Evolutionary conservation across 1,140 invertebrate species (phyloP), one percentile per base, ranked within the genome.

Genomic region (Lucilia sericata): DNA sequence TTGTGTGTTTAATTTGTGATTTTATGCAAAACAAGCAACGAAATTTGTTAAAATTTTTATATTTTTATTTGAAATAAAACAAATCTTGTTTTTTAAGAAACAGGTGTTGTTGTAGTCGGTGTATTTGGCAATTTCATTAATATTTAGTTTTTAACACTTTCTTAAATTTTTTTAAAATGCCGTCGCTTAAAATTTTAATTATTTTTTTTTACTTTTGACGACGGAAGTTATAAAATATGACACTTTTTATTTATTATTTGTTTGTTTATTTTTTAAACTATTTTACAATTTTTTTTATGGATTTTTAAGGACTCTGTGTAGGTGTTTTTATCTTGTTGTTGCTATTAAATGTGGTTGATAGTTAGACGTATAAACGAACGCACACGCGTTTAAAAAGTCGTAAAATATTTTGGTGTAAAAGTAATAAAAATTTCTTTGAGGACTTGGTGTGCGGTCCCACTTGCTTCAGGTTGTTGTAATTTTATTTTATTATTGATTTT

Each of bases 321-420:
- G 42, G n/a, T 78, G 75, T 21, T 78, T 13, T 76, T 47, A 19
- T 47, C 34, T 78, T 49, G 75, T 80, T 80, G 42, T 49, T 80
- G 36, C 42, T 14, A 10, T 78, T 78, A 19, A 42, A 78, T 78
- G 34, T 78, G 34, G 75, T n/a, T 78, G 75, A 34, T 78, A 80
- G 65, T 80, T 80, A 47, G 14, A 42, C 30, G 30, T 1, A 42
- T 42, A 13, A 47, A 42, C 34, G 17, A 7, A 78, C n/a, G 42
- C 75, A 80, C 76, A 51, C 76, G 76, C 76, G 42, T 80, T 80
- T 80, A 80, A 80, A 80, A 80, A 80, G 42, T 80, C 76, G 76
- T 80, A 80, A 80, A 49, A 60, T 17, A 49, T 78, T 30, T 30
- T 30, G 14, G 75, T 80, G 42, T 78, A 80, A 80, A 80, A 80